Evolutionary conservation across 2,113 vertebrate species (phyloP).

Genomic region (Ammodytes marinus): DNA sequence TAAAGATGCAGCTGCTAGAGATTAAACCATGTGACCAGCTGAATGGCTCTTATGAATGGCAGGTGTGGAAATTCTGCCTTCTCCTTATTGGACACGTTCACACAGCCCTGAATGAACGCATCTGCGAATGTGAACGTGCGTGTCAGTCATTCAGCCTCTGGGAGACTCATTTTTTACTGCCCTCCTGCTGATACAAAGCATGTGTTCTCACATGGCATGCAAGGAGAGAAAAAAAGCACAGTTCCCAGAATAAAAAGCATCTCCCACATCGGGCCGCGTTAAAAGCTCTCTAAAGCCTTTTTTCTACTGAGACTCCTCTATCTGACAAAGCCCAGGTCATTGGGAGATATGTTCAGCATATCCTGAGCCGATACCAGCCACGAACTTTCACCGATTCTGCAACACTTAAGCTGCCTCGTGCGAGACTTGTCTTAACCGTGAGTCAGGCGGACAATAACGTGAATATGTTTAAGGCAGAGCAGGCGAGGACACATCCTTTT

Average conservation of each 20-base stretch:
- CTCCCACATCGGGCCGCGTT: conserved; percentile 14
- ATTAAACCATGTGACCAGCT: conserved; percentile 46
- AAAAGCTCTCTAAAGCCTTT: conserved; percentile 22
- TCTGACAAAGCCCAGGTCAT: conserved; percentile 11
- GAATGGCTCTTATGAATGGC: conserved; percentile 35
- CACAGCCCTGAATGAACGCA: conserved; percentile 41
- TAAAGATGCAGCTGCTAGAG: conserved; percentile 49
- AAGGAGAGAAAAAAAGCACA: conserved; percentile 21
- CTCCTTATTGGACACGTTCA: conserved; percentile 23
- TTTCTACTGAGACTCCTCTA: conserved; percentile 9
- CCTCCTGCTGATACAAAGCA: conserved; percentile 58
- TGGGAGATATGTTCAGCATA: not conserved
- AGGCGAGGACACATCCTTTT: conserved; percentile 3
- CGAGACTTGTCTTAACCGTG: conserved; percentile 1
- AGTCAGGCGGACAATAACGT: not conserved
- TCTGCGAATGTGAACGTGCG: conserved; percentile 31
- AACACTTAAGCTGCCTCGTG: not conserved
- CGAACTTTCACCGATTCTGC: conserved; percentile 7
- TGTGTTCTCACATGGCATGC: conserved; percentile 55
- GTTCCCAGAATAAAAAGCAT: conserved; percentile 40
- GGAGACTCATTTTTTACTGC: conserved; percentile 51
- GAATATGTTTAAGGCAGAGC: not conserved
- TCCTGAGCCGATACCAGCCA: not conserved
- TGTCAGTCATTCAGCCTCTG: conserved; percentile 43
- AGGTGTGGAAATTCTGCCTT: conserved; percentile 52